A percentile compares a stretch with the other conserved stretches of the same genome.
phyloP scores from a whole-genome alignment of 2,113 vertebrate species.

The Lontra canadensis region DNA sequence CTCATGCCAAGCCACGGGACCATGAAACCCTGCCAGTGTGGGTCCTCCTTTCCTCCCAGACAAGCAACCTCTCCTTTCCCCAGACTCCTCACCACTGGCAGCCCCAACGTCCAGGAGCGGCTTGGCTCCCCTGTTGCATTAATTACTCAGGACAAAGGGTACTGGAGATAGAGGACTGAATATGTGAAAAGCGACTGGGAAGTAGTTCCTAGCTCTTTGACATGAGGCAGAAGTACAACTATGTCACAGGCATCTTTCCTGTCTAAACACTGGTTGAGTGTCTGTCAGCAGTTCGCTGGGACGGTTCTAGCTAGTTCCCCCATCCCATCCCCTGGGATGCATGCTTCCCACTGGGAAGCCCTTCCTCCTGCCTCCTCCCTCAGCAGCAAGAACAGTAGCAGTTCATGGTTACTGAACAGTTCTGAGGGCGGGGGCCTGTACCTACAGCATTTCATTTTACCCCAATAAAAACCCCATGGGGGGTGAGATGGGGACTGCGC shows the following conservation, averaged over 20 bases:
- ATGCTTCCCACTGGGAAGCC: background rate
- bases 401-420: background rate
- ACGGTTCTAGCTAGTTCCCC: background rate
- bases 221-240: background rate
- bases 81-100: background rate
- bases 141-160: background rate
- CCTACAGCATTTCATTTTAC: background rate
- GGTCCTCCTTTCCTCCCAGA: background rate
- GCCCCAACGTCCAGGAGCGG: background rate
- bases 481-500: rapidly evolving
- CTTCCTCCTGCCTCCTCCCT: background rate
- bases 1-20: background rate
- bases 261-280: background rate
- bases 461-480: background rate
- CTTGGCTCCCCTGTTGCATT: background rate
- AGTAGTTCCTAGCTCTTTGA: background rate
- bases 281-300: background rate
- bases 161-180: background rate
- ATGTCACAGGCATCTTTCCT: background rate
- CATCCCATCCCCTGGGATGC: background rate
- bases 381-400: background rate
- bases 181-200: background rate
- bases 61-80: no score
- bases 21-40: background rate
- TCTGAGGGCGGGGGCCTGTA: background rate